Conservation (phyloP, 2,888 invertebrate genomes). For the Oegoconia quadripuncta region DNA sequence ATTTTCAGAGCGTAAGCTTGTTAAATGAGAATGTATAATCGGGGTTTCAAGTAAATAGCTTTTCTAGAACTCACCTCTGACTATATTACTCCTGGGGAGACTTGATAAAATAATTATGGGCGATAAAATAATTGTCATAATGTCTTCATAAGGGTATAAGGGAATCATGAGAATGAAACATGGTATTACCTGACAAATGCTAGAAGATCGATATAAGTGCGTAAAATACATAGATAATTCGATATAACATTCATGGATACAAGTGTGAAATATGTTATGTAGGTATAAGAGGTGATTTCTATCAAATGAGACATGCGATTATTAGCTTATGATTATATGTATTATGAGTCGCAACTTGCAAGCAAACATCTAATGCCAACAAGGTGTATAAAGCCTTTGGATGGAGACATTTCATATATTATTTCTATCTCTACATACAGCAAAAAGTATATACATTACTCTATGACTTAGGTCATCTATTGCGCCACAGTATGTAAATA, state of each 20-base stretch:
- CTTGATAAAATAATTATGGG: slow-evolving; percentile 26
- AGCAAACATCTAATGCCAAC: slow-evolving; percentile 43
- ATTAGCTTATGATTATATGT: slow-evolving; percentile 35
- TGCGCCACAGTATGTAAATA: too few species aligned
- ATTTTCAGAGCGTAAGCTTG: slow-evolving; percentile 36
- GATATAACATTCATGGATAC: slow-evolving; percentile 66
- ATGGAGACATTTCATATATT: too few species aligned
- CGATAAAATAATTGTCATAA: slow-evolving; percentile 5
- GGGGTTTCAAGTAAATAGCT: slow-evolving; percentile 27
- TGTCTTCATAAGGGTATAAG: slow-evolving; percentile 9
- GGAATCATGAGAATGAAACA: slow-evolving; percentile 42
- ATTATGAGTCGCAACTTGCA: slow-evolving; percentile 42
- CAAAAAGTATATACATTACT: too few species aligned
- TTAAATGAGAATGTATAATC: slow-evolving; percentile 29
- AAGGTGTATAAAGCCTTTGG: slow-evolving; percentile 15
- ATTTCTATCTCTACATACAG: too few species aligned
- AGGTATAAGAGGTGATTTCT: slow-evolving; percentile 70
- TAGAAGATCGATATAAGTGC: slow-evolving; percentile 68
- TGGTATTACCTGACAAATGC: slow-evolving; percentile 83
- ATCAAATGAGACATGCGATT: slow-evolving; percentile 55
- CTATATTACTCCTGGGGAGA: slow-evolving; percentile 38
- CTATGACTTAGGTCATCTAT: too few species aligned
- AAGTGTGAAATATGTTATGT: slow-evolving; percentile 60
- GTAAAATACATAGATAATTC: slow-evolving; percentile 30
- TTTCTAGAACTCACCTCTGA: slow-evolving; percentile 72